phyloP scores from a whole-genome alignment of 92 coral and sea anemone species.

The Heliopora coerulea region DNA sequence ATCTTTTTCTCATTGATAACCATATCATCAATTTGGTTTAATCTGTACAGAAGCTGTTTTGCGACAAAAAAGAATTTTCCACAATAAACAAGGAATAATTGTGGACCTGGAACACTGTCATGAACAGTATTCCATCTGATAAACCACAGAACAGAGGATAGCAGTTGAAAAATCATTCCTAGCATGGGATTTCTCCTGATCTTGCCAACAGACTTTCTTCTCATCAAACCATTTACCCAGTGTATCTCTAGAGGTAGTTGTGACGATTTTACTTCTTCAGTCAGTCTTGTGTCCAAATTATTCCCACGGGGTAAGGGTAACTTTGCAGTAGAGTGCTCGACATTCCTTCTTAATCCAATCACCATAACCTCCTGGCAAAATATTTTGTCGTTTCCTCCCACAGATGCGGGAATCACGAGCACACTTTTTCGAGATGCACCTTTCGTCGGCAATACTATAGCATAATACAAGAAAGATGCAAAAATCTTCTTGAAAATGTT shows the following conservation, averaged over 20 bases:
- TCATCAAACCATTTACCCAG: background rate
- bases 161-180: background rate
- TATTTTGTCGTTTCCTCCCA: background rate
- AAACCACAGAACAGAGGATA: slow-evolving; percentile 16
- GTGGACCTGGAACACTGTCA: background rate
- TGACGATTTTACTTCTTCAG: background rate
- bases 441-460: background rate
- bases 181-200: background rate
- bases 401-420: background rate
- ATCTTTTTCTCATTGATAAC: background rate
- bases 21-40: slow-evolving; percentile 9
- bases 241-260: background rate
- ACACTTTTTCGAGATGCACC: background rate
- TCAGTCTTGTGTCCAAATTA: background rate
- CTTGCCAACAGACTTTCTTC: background rate
- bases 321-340: slow-evolving; percentile 1
- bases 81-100: background rate
- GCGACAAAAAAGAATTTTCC: slow-evolving; percentile 29
- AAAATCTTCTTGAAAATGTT: background rate
- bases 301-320: background rate
- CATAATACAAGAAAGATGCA: background rate
- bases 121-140: background rate
- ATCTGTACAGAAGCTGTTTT: slow-evolving; percentile 25
- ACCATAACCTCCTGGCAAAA: slow-evolving; percentile 2
- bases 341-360: slow-evolving; percentile 15